Evolutionary conservation across 2,888 invertebrate genomes (phyloP).

Genomic region (Nebria salina): DNA sequence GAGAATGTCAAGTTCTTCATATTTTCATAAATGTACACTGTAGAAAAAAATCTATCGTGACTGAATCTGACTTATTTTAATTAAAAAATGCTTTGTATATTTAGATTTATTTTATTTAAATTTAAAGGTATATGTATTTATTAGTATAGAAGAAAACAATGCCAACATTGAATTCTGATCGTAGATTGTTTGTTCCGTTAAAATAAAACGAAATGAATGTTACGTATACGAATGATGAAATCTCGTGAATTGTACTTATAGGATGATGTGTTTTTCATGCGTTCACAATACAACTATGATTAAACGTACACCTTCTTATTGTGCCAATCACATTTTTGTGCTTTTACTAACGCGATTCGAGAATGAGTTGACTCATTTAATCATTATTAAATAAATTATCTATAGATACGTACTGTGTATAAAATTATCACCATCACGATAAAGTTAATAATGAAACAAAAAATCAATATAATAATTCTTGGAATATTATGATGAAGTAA

Average conservation of each 20-base stretch:
- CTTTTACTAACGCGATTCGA: neutral
- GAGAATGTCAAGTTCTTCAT: neutral
- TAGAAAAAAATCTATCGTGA: too few species aligned
- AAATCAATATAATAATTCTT: conserved; percentile 6
- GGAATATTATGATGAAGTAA: conserved; percentile 11
- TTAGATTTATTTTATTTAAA: too few species aligned
- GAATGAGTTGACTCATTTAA: neutral
- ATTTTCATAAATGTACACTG: neutral
- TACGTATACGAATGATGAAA: neutral
- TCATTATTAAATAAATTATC: neutral
- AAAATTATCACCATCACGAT: neutral
- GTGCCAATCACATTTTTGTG: neutral
- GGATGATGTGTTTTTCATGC: neutral
- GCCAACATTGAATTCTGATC: too few species aligned
- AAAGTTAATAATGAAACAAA: neutral
- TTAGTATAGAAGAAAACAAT: too few species aligned
- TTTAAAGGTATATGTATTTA: too few species aligned
- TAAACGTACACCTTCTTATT: neutral
- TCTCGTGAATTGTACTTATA: neutral
- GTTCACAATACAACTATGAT: neutral
- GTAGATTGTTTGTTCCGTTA: too few species aligned
- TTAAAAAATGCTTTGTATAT: too few species aligned
- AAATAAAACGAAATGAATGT: neutral
- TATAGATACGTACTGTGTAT: neutral
- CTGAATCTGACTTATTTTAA: too few species aligned